Evolutionary conservation across 2,888 invertebrate species (phyloP), one percentile per base, ranked within the genome.

Genomic region (Rhabditoides inermis): DNA sequence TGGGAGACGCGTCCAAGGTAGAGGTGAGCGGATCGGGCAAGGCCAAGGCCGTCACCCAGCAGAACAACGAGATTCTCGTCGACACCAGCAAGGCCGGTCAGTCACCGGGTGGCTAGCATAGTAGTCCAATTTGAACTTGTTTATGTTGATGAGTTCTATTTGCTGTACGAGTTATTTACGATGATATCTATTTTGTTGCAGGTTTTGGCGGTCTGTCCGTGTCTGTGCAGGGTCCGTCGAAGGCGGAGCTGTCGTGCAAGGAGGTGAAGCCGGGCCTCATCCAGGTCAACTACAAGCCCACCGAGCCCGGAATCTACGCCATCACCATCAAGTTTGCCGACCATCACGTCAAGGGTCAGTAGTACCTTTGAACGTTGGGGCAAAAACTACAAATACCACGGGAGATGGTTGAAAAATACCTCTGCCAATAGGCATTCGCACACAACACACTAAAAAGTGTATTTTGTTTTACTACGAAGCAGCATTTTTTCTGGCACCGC

Each of bases 161-260:
- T n/a, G n/a, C n/a, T n/a, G n/a, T n/a, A n/a, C n/a, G n/a, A n/a
- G n/a, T n/a, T n/a, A n/a, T n/a, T n/a, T n/a, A n/a, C n/a, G n/a
- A n/a, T n/a, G n/a, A n/a, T n/a, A n/a, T n/a, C n/a, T n/a, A n/a
- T n/a, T n/a, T n/a, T n/a, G n/a, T 53, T 65, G 22, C 65, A 83
- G 84, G 85, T 12, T 95, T 90, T 75, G 95, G 95, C 71, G 94
- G 94, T 70, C 84, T 98, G 5, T 92, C 91, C 4, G 83, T 98
- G 12, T 92, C 94, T 6, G 90, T 98, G 77, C 95, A 95, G 82
- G 95, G 95, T 2, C 95, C 95, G 25, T 90, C 90, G 81, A 95
- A 95, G 78, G 94, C 94, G 0, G 95, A 95, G 79, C 92, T 98
- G 68, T 89, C 91, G 77, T 92, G 92, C 79, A 68, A 78, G 60